Conservation (phyloP, 1,140 invertebrate species). For the Brachionus rotundiformis region DNA sequence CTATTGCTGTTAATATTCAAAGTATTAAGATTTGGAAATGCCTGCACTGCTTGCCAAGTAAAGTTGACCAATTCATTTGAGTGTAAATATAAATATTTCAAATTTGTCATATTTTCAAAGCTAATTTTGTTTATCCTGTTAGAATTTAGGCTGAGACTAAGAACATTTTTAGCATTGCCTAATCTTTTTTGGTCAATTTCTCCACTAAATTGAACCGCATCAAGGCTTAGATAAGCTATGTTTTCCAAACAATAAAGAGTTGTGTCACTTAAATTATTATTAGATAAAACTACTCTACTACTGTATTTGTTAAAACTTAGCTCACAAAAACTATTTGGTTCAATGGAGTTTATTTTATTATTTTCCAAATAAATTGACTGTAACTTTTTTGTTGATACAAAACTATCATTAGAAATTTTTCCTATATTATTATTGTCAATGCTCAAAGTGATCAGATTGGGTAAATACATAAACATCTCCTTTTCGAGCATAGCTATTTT, state of each 20-base stretch:
- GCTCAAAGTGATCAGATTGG: neutral
- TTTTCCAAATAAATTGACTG: neutral
- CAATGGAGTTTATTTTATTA: neutral
- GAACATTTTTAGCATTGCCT: neutral
- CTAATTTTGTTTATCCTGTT: neutral
- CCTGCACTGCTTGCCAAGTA: neutral
- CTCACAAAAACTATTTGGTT: conserved; percentile 2
- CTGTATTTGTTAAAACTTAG: neutral
- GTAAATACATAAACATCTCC: neutral
- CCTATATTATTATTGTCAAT: neutral
- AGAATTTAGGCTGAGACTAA: neutral
- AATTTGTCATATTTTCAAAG: conserved; percentile 16
- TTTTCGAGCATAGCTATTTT: neutral
- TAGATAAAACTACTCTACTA: neutral
- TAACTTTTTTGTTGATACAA: neutral
- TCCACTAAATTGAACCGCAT: neutral
- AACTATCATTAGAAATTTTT: neutral
- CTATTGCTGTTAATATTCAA: neutral
- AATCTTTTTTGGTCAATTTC: neutral
- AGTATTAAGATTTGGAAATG: neutral
- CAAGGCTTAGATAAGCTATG: neutral
- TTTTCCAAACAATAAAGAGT: conserved; percentile 8
- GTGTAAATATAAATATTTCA: neutral
- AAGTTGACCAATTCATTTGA: neutral
- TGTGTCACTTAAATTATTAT: neutral